Percentiles rank a stretch among this genome's conserved stretches.
Conservation (phyloP, 37 sponge, comb jelly and placozoan genomes). For the Hormiphora californensis region DNA sequence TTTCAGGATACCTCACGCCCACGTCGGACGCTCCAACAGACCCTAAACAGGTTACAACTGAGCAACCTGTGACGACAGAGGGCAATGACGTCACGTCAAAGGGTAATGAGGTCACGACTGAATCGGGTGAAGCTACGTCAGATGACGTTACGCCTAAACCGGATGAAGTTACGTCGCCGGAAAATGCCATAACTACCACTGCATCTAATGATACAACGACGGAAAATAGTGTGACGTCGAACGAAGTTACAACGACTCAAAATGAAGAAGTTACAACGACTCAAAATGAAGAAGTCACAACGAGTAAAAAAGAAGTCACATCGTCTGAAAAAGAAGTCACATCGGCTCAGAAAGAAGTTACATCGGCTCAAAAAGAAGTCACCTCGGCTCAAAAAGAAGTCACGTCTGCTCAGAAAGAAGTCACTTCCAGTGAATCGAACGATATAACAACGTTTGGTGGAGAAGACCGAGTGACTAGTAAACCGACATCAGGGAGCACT, state of each 20-base stretch:
- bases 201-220: not conserved
- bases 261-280: conserved; percentile 10
- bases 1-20: not conserved
- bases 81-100: not conserved
- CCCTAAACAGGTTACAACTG: not conserved
- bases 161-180: not conserved
- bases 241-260: not conserved
- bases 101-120: not conserved
- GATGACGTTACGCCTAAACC: not conserved
- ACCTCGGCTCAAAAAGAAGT: no score
- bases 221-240: not conserved
- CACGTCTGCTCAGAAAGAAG: no score
- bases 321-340: no score
- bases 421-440: no score
- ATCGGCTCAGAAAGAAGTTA: no score
- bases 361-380: no score
- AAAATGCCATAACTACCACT: not conserved
- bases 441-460: no score
- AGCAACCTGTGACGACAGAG: not conserved
- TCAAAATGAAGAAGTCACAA: not conserved
- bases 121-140: not conserved
- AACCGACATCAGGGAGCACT: no score
- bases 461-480: no score
- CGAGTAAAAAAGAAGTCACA: no score
- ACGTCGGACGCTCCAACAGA: not conserved